Base-by-base conservation (phyloP, 2,113 vertebrate species). In the Panurus biarmicus region DNA sequence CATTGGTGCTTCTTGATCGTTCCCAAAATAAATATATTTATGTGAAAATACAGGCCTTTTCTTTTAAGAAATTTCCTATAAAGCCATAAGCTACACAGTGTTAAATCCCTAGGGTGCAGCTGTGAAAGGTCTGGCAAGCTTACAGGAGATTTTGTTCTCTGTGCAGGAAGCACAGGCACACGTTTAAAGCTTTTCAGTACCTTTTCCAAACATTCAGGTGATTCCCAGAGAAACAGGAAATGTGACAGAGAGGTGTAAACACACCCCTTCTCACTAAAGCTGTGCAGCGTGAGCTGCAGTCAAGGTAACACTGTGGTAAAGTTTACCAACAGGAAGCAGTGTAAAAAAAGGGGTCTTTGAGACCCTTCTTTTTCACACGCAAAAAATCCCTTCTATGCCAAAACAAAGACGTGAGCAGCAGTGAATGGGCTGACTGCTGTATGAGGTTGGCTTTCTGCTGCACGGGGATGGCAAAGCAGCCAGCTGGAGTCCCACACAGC, bases 21-120 rank as follows among this genome's bases (percentile, higher is more conserved):
- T 88, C 48, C 69, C 54, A 78, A 91, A 94, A 66, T 80, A 88
- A 87, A 85, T 61, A 86, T 83, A 90, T 95, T 95, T 93, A 76
- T 81, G 48, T 77, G 85, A 94, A 91, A 83, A 80, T 44, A 33
- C 65, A 56, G 21, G 23, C 44, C 54, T 91, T 94, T 31, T 36
- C 66, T 92, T 79, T 80, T 33, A 74, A 54, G 60, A 84, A 90
- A 92, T 86, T 73, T 79, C 72, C 9, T 42, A 72, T 40, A 87
- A 90, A 79, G 14, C 53, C 54, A 33, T 80, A 58, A 91, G 31
- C 70, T 81, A 73, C 51, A 40, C 8, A 31, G 75, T 65, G 54
- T 80, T 87, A 70, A 95, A 33, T 93, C 77, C 54, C 40, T 65
- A 9, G 57, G 65, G 66, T 87, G 70, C 38, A 75, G 35, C 91